Evolutionary conservation across 1,140 invertebrate genomes (phyloP), one percentile per base, ranked within the genome.

Genomic region (Cepaea nemoralis): DNA sequence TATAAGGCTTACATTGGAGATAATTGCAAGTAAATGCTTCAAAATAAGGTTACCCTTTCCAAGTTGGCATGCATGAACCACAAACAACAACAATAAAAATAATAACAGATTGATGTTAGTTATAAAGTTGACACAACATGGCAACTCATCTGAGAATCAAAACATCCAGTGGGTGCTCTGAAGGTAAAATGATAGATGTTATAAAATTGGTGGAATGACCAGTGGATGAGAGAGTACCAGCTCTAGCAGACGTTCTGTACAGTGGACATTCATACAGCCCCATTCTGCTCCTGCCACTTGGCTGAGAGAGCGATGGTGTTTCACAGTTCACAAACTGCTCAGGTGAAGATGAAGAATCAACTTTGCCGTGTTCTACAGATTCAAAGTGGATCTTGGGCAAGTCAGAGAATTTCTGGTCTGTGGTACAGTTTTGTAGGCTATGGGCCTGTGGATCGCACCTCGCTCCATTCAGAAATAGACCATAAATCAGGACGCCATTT

Each of bases 141-240:
- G 90, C 89, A 59, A 89, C 88, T 31, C 90, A 89, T 75, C 90
- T 84, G 82, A 90, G 86, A 0, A 90, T 85, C 90, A 89, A 91
- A 82, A 90, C 89, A 42, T 88, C 85, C 2, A 86, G 84, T 8
- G 82, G 79, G 48, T 86, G 86, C n/a, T 87, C 80, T 3, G 88
- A 87, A 0, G 89, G 89, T 42, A 91, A 71, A n/a, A 83, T 77
- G n/a, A 90, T 87, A 19, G 90, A 86, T 22, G 89, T 91, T 12
- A 97, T 95, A 91, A 96, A 97, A 92, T 97, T 97, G 0, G 96
- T 96, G 82, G 95, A 96, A 87, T 96, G 95, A 35, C 91, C 96
- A 0, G 96, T 96, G 0, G 96, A 96, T 27, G 95, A 96, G 3
- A 97, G 92, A 2, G 94, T 94, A 45, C 96, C 96, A 37, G 95